These are phyloP conservation scores for Tupiocoris notatus DNA, from an alignment of 2,888 invertebrate genomes.

Conservation along the genomic window DNA sequence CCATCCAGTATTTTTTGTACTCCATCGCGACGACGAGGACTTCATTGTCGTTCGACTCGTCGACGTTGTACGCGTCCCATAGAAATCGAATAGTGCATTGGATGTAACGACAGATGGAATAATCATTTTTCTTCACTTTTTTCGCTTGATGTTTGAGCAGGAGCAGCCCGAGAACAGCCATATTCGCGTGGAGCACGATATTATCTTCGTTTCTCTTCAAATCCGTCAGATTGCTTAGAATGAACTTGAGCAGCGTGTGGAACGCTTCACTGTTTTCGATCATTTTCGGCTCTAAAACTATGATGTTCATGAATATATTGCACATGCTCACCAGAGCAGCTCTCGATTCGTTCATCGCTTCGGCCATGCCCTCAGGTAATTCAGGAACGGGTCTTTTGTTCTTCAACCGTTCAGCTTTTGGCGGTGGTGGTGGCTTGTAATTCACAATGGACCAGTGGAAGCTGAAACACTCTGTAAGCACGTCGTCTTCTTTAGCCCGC, in stretches of 20 bases:
- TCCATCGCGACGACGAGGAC: slow-evolving; percentile 79
- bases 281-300: slow-evolving; percentile 80
- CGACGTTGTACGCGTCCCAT: slow-evolving; percentile 89
- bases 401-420: slow-evolving; percentile 75
- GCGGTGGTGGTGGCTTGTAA: slow-evolving; percentile 77
- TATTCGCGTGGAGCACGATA: slow-evolving; percentile 79
- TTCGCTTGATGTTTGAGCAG: slow-evolving; percentile 79
- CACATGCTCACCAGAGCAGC: slow-evolving; percentile 84
- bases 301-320: slow-evolving; percentile 89
- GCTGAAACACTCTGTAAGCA: slow-evolving; percentile 73
- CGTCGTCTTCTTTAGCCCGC: slow-evolving; percentile 74
- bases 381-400: slow-evolving; percentile 74
- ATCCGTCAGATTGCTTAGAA: slow-evolving; percentile 80
- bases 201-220: slow-evolving; percentile 80
- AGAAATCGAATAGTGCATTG: slow-evolving; percentile 85
- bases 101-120: slow-evolving; percentile 83
- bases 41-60: slow-evolving; percentile 80
- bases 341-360: slow-evolving; percentile 81
- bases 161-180: slow-evolving; percentile 78
- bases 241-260: slow-evolving; percentile 76
- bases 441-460: slow-evolving; percentile 86
- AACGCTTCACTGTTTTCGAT: slow-evolving; percentile 77
- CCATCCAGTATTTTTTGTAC: slow-evolving; percentile 86
- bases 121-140: slow-evolving; percentile 82
- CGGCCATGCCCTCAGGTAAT: slow-evolving; percentile 69